Percentiles rank a stretch among this genome's conserved stretches.
These are phyloP conservation scores for Hafferia zeledoni DNA, from an alignment of 2,797 vertebrate species.

Conservation along the genomic window DNA sequence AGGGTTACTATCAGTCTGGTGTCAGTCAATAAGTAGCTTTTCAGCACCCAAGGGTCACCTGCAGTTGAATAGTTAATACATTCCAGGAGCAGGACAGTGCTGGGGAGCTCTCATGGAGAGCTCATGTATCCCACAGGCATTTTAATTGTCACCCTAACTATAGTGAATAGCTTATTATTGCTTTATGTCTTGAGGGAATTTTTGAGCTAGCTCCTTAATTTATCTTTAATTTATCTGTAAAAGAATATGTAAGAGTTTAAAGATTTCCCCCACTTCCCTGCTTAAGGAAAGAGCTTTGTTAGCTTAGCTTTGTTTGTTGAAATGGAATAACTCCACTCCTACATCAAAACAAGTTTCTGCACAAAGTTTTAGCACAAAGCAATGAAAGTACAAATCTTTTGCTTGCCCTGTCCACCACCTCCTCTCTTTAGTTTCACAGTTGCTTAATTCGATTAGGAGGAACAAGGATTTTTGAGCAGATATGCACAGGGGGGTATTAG, in stretches of 20 bases:
- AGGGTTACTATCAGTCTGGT: background rate
- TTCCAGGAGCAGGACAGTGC: background rate
- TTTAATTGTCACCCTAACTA: background rate
- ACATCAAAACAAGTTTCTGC: background rate
- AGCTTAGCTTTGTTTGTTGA: background rate
- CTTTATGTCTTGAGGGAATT: background rate
- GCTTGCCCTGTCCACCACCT: background rate
- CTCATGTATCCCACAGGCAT: background rate
- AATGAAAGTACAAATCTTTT: background rate
- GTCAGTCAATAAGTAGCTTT: background rate
- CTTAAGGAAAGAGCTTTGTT: background rate
- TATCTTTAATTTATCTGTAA: background rate
- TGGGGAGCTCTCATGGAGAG: background rate
- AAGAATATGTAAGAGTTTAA: background rate
- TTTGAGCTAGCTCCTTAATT: background rate
- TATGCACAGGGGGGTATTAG: background rate
- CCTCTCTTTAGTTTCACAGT: background rate
- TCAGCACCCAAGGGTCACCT: background rate
- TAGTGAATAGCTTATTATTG: background rate
- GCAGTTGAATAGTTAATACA: rapidly evolving
- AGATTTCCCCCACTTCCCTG: background rate
- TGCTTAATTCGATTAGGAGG: background rate
- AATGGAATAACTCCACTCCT: background rate
- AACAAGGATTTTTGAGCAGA: background rate
- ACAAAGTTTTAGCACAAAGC: background rate